A percentile compares a stretch with the other conserved stretches of the same genome.
Conservation (phyloP, 2,888 invertebrate species). For the Melanargia galathea region DNA sequence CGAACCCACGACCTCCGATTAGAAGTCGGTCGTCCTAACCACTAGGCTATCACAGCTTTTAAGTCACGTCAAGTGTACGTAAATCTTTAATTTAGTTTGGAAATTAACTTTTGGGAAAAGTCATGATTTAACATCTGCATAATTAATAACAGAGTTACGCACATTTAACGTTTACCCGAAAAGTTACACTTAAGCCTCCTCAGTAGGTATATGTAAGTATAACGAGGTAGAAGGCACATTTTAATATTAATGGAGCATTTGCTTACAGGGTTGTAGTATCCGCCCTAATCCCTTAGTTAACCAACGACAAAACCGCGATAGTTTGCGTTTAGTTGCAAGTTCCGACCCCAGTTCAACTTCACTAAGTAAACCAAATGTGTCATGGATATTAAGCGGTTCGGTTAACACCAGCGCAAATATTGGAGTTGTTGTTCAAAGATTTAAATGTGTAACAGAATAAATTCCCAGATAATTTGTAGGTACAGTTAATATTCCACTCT, state of each 20-base stretch:
- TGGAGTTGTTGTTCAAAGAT: conserved; percentile 7
- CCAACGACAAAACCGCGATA: conserved; percentile 23
- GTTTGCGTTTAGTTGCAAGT: conserved; percentile 33
- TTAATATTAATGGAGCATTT: not conserved
- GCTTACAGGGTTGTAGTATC: not conserved
- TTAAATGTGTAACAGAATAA: not conserved
- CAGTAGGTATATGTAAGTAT: no score
- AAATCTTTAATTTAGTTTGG: no score
- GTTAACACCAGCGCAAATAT: conserved; percentile 21
- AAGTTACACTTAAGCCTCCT: no score
- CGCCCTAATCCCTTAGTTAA: conserved; percentile 13
- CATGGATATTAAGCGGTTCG: conserved; percentile 27
- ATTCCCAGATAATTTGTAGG: not conserved
- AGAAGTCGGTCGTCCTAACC: no score
- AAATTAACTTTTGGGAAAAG: no score
- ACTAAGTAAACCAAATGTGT: conserved; percentile 22
- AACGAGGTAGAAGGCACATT: not conserved
- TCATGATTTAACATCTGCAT: no score
- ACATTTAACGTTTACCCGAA: no score
- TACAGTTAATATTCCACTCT: not conserved
- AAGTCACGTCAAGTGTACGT: no score
- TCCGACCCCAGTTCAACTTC: conserved; percentile 29
- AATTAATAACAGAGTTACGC: no score
- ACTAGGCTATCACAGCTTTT: no score
- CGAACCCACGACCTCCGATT: no score